Evolutionary conservation across 2,888 invertebrate species (phyloP).

Genomic region (Phragmatobia fuliginosa): DNA sequence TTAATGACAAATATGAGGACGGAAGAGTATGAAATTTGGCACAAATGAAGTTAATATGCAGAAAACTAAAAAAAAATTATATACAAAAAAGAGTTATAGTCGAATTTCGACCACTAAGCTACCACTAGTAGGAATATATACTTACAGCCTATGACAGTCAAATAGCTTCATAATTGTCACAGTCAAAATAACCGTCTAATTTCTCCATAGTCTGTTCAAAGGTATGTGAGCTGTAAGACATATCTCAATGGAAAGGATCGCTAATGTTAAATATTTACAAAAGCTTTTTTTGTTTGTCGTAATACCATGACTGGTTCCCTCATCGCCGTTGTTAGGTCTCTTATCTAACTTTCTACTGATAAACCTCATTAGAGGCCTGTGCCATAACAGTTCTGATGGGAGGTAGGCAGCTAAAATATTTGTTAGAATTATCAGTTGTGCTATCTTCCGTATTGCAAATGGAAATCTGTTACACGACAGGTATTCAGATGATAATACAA

Average conservation of each 20-base stretch:
- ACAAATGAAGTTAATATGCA: too few relatives aligned
- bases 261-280: slow-evolving; percentile 1
- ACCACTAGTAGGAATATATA: too few relatives aligned
- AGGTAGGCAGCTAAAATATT: slow-evolving; percentile 31
- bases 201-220: neutral
- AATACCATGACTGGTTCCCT: neutral
- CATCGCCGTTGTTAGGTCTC: neutral
- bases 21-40: too few relatives aligned
- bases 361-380: slow-evolving; percentile 19
- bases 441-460: slow-evolving; percentile 33
- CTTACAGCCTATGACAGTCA: too few relatives aligned
- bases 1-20: too few relatives aligned
- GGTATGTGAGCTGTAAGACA: neutral
- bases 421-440: slow-evolving; percentile 23
- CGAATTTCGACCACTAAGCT: too few relatives aligned
- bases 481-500: slow-evolving; percentile 6
- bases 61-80: too few relatives aligned
- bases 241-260: neutral
- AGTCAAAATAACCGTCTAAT: neutral
- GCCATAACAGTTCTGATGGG: neutral
- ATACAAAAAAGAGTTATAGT: too few relatives aligned
- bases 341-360: slow-evolving; percentile 38
- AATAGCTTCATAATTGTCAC: neutral
- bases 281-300: neutral
- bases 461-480: slow-evolving; percentile 27